phyloP scores from a whole-genome alignment of 2,113 vertebrate genomes.

The Plecotus auritus region DNA sequence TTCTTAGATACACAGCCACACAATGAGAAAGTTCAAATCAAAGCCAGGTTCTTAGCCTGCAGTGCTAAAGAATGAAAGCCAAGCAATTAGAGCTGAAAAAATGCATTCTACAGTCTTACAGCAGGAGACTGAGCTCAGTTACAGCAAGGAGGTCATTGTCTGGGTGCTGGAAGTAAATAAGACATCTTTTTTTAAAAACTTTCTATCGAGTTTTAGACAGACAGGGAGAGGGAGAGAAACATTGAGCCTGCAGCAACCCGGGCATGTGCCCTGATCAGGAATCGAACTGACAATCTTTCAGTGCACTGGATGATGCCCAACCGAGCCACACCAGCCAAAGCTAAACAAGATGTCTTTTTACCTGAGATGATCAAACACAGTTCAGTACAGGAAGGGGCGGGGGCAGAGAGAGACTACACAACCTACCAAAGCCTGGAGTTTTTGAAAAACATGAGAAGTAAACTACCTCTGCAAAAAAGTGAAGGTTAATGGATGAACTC shows the following conservation, averaged over 20 bases:
- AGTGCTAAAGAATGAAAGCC: not conserved
- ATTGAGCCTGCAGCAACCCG: not conserved
- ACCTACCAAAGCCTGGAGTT: not conserved
- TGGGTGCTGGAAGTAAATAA: not conserved
- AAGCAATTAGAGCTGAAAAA: constrained; percentile 4
- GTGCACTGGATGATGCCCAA: not conserved
- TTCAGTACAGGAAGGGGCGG: not conserved
- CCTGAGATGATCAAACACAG: not conserved
- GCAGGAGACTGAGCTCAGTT: not conserved
- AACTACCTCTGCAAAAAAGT: not conserved
- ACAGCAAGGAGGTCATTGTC: not conserved
- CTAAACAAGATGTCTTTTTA: not conserved
- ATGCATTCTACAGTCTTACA: not conserved
- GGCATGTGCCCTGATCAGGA: not conserved
- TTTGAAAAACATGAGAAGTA: not conserved
- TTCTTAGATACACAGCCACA: not conserved
- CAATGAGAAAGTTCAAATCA: not conserved
- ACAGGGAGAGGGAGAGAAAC: too few relatives aligned
- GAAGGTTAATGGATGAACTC: not conserved
- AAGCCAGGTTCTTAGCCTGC: constrained; percentile 16
- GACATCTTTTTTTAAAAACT: not conserved
- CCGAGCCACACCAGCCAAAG: not conserved
- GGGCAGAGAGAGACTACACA: not conserved
- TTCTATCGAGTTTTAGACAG: too few relatives aligned
- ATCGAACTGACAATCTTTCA: not conserved